phyloP scores from a whole-genome alignment of 2,113 vertebrate species.

The Chiloscyllium plagiosum region DNA sequence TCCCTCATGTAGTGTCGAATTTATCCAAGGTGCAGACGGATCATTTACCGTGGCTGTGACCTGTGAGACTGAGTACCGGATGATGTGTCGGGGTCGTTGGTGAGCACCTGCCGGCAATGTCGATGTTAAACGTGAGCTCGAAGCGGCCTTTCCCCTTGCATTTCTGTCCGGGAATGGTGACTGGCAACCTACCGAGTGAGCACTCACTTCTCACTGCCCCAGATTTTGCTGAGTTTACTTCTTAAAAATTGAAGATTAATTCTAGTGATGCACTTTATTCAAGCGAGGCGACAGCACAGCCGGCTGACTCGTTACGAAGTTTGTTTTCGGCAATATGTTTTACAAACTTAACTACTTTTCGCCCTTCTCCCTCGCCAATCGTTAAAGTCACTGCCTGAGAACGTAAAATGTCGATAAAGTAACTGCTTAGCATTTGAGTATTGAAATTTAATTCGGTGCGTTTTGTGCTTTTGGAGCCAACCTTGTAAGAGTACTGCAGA shows the following conservation, averaged over 20 bases:
- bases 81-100: background rate
- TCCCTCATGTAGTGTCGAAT: background rate
- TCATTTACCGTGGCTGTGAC: background rate
- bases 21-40: background rate
- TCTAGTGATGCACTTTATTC: background rate
- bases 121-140: background rate
- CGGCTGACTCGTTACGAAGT: background rate
- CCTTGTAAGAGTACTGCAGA: background rate
- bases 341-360: background rate
- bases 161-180: background rate
- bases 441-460: background rate
- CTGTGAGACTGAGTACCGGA: background rate
- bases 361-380: background rate
- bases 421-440: background rate
- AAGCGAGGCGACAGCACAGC: background rate
- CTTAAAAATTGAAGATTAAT: background rate
- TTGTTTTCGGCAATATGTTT: background rate
- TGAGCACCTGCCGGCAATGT: background rate
- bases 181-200: background rate
- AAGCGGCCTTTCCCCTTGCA: background rate
- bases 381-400: too few species aligned
- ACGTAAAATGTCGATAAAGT: background rate
- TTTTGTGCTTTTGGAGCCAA: background rate
- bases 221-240: background rate
- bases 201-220: background rate